Base-by-base conservation (phyloP, 2,797 vertebrate genomes). In the Silurus aristotelis region DNA sequence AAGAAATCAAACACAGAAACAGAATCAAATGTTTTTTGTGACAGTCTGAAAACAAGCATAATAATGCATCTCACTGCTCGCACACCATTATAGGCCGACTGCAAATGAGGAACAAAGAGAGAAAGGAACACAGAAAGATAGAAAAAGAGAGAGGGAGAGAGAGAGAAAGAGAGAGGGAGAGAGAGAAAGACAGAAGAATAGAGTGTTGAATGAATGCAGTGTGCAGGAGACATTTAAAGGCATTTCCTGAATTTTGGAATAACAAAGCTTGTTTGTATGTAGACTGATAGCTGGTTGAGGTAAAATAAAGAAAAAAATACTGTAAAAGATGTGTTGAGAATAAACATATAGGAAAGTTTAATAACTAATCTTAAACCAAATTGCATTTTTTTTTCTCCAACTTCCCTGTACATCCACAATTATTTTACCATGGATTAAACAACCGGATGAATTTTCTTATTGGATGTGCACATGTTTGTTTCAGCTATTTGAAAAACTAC, bases 31-130 rank as follows among this genome's bases (percentile, higher is more conserved):
- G 22, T 38, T 80, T 63, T 80, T 64, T 31, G 48, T 80, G 38
- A 20, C 13, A 52, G 61, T 80, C 22, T 64, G 38, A 48, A 22
- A 80, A 60, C 8, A 15, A 48, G 61, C 60, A 80, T 80, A 66
- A 80, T 80, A 80, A 80, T 80, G 78, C 78, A 80, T 38, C 61
- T 64, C 43, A 48, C 38, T 48, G 19, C 38, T 80, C 61, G 0
- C 43, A 80, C 60, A 48, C 38, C 61, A 66, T 66, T 80, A 48
- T 48, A 38, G 20, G 63, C 77, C n/a, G 77, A 15, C 13, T 63
- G 31, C 55, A 58, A 58, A 25, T 31, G 55, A 76, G 52, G 25
- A 27, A 76, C 17, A 56, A 20, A 48, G 20, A n/a, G 43, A 48
- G 52, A 38, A 2, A 19, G 67, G 19, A 1, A 19, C 15, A 67